Base-by-base conservation (phyloP, 2,113 vertebrate species). In the Brachyhypopomus occidentalis region DNA sequence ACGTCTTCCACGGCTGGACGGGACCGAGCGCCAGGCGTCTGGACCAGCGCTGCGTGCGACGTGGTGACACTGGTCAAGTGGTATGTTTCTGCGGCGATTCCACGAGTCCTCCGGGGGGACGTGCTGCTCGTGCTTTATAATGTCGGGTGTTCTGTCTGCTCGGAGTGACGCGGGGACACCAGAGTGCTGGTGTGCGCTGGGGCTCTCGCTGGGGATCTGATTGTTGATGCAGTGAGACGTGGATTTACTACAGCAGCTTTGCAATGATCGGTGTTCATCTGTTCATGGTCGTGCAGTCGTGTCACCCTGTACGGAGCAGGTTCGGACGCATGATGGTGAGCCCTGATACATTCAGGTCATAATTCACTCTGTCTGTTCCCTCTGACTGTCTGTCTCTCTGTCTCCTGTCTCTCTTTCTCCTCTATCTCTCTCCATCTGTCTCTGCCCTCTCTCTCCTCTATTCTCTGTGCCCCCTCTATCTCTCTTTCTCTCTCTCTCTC, bases 121-220 rank as follows among this genome's bases (percentile, higher is more conserved):
- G 7, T 8, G 11, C 16, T 22, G 70, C 48, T 55, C 41, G n/a
- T 75, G 72, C 17, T 59, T 78, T 52, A 60, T 81, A 16, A 67
- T 62, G 74, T 30, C 23, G n/a, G 23, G 52, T n/a, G 59, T 70
- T 38, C 22, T 78, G 9, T 73, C 23, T 59, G 66, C 66, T 72
- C 63, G 48, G 63, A 36, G 17, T 73, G 59, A 11, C 41, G n/a
- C 45, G 45, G 34, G 58, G 27, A 36, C 34, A 78, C 16, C 27
- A 25, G 55, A 23, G 58, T 52, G 4, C 27, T 64, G 56, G 17
- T 67, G 86, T 86, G 16, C 63, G 78, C 60, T 16, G 76, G 34
- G 22, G 25, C 41, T 4, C 19, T 27, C 1, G 38, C 25, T 45
- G 19, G 38, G 58, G 34, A 27, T 64, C n/a, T 27, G 23, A 72